Evolutionary conservation across 1,140 invertebrate genomes (phyloP), one percentile per base, ranked within the genome.

Genomic region (Drosophila subobscura): DNA sequence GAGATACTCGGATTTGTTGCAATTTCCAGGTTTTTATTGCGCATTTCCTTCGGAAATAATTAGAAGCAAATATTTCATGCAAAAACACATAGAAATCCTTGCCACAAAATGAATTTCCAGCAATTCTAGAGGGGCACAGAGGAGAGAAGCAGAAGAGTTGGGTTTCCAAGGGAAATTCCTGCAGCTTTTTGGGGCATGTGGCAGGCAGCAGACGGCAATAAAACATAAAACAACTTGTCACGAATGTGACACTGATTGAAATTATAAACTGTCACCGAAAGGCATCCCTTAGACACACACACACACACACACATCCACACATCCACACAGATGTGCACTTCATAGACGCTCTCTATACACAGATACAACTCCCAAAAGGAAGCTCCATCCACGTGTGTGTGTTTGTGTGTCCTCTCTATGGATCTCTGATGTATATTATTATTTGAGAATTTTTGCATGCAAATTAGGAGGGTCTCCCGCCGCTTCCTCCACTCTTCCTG

Each of bases 231-330:
- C 72, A 67, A 50, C 56, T 61, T 85, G 65, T 74, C 81, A 74
- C 49, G 57, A 66, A 33, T 67, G 33, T 86, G 81, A 77, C 81
- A 85, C 73, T 86, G 81, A 86, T 85, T 85, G 81, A 86, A 85
- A 85, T 86, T 86, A 74, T 86, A 81, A 77, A 74, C 77, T 80
- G 64, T 74, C 70, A 67, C 59, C 44, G 45, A 57, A 45, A 78
- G 55, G 57, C 49, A 72, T 55, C 45, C 33, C 27, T 56, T 33
- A 20, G 40, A 49, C 70, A 16, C 44, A 23, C 45, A 65, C n/a
- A 64, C 33, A 66, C 58, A 29, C 25, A 16, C 44, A 23, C 45
- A 65, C n/a, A 64, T 29, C 64, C 58, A 29, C 25, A 14, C 10
- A 16, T 12, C n/a, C 16, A 10, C 4, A 37, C 33, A 12, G 7